Base-by-base conservation (phyloP, 2,113 vertebrate species). In the Sceloporus undulatus region DNA sequence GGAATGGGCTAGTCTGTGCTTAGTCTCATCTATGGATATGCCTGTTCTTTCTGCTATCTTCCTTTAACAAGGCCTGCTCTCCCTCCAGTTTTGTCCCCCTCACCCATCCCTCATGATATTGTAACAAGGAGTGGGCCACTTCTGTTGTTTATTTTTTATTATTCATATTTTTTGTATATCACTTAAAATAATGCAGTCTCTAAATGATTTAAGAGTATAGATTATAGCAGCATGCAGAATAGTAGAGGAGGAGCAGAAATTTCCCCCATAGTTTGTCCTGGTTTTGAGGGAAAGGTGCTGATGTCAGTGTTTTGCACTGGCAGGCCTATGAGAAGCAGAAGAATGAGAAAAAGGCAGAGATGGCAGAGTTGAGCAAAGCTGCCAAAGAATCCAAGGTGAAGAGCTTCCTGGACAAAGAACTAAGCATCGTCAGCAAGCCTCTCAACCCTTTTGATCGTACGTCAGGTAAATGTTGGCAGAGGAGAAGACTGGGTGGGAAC, bases 321-420 rank as follows among this genome's bases (percentile, higher is more conserved):
- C 84, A 98, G 98, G 97, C 97, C 0, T 98, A 97, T 1, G 98
- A 98, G 91, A 98, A 98, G 92, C 98, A 99, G 96, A 98, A 98
- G 21, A 95, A 97, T 0, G 94, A 95, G 0, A 95, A 96, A 91
- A 97, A 94, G 40, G 96, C 96, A 85, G 98, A 95, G 89, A 96
- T 94, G 90, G 96, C 95, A 2, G 96, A 98, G 34, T 96, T 98
- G 91, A 98, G 97, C 62, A 96, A 95, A 74, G 98, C 98, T 0
- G 97, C 95, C 1, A 97, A 98, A 2, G 95, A 98, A 70, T 97
- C 98, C 94, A 95, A 95, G 54, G 97, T 97, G 34, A 97, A 98
- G 88, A 96, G 94, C 89, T 99, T 99, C 86, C 97, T 98, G 86
- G 97, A 96, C 91, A 97, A 96, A 75, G 98, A 99, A 94, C 96